Percentiles rank a stretch among this genome's conserved stretches.
Conservation (phyloP, 2,888 invertebrate species). For the Leptura quadrifasciata region DNA sequence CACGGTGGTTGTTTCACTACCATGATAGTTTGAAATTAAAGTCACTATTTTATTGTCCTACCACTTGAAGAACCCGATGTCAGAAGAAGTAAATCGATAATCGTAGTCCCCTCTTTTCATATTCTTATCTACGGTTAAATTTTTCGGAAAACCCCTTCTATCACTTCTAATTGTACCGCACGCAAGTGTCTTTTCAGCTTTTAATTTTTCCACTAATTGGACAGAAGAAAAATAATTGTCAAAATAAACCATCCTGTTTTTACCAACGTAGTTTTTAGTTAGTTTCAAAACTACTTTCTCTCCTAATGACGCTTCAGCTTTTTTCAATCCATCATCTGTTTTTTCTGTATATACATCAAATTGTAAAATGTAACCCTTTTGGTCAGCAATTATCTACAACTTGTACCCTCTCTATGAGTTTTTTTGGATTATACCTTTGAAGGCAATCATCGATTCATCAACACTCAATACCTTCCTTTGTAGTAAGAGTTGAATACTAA, state of each 20-base stretch:
- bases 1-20: no score
- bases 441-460: slow-evolving; percentile 18
- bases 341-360: no score
- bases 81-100: slow-evolving; percentile 40
- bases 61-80: slow-evolving; percentile 48
- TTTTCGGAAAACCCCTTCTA: slow-evolving; percentile 43
- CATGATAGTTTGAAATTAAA: slow-evolving; percentile 51
- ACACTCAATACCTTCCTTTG: no score
- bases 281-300: slow-evolving; percentile 39
- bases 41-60: slow-evolving; percentile 46
- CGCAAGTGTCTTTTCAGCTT: slow-evolving; percentile 34
- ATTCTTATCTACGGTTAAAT: slow-evolving; percentile 46
- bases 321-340: no score
- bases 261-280: slow-evolving; percentile 47
- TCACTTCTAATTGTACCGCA: slow-evolving; percentile 47
- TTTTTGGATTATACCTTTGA: no score
- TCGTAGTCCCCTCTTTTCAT: slow-evolving; percentile 54
- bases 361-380: no score
- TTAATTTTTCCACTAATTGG: slow-evolving; percentile 41
- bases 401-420: no score
- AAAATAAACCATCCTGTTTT: slow-evolving; percentile 40
- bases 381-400: no score
- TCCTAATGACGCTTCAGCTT: no score
- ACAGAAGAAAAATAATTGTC: slow-evolving; percentile 47
- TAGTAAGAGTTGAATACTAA: no score